Evolutionary conservation across 1,140 invertebrate species (phyloP).

Genomic region (Pseudomyrmex pallidus): DNA sequence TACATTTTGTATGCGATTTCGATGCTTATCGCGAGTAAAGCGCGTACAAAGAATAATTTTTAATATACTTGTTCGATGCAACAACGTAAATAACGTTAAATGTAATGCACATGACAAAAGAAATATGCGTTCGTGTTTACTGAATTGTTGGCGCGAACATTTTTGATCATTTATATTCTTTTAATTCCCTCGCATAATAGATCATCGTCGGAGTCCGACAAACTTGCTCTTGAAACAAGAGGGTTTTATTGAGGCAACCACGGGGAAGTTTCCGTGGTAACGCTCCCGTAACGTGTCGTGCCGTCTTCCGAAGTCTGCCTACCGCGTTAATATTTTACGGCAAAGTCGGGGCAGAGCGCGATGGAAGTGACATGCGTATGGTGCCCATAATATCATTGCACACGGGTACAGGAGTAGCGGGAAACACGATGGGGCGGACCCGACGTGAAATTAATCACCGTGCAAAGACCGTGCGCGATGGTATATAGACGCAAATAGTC

Average conservation of each 20-base stretch:
- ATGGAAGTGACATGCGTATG: slow-evolving; percentile 16
- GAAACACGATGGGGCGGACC: slow-evolving; percentile 29
- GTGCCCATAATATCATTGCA: slow-evolving; percentile 52
- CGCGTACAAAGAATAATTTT: not conserved
- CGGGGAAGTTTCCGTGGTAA: not conserved
- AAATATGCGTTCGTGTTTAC: not conserved
- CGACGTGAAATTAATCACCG: slow-evolving; percentile 57
- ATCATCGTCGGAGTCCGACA: not conserved
- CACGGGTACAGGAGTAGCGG: slow-evolving; percentile 17
- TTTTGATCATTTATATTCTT: not conserved
- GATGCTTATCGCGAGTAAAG: not conserved
- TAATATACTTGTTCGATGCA: too few relatives aligned
- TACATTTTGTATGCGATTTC: slow-evolving; percentile 1
- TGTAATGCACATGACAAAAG: not conserved
- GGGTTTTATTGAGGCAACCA: not conserved
- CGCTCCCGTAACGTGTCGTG: slow-evolving; percentile 11
- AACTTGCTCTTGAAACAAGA: not conserved
- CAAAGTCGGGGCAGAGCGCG: slow-evolving; percentile 20
- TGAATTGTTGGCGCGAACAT: slow-evolving; percentile 5
- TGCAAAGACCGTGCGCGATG: slow-evolving; percentile 7
- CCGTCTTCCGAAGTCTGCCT: slow-evolving; percentile 7
- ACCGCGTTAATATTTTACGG: slow-evolving; percentile 66
- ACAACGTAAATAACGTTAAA: not conserved
- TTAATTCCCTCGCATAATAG: not conserved
- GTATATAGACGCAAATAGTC: slow-evolving; percentile 21